Evolutionary conservation across 2,113 vertebrate species (phyloP), one percentile per base, ranked within the genome.

Genomic region (Podiceps cristatus): DNA sequence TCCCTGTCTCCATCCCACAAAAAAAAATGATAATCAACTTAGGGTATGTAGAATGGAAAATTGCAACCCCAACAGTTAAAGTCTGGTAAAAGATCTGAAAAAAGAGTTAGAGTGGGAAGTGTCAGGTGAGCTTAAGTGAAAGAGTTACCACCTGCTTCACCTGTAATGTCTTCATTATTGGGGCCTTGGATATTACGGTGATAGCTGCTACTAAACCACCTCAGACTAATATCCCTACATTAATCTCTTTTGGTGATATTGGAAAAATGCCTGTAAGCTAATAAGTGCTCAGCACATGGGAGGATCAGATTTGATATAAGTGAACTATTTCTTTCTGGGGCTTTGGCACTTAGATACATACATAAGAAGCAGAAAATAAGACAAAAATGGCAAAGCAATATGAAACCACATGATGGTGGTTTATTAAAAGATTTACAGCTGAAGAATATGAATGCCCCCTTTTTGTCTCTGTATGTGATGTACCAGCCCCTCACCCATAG

Each of bases 381-480:
- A 94, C 87, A 83, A 79, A 97, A 79, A 2, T 0, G 0, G 40
- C 22, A 47, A 92, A 95, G 66, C 84, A 93, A 79, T 79, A 69
- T 9, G 49, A 91, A 95, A 95, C 60, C 53, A 87, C 0, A 0
- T 50, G 88, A 89, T 58, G 28, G 56, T 75, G 69, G 37, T 67
- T 93, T 94, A 91, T 88, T 86, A 86, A 94, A 97, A 97, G 87
- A 69, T 45, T 62, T 93, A 96, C 66, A 96, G 93, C 77, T 91
- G 87, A 96, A 95, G 59, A 90, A 91, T 37, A 88, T 88, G 71
- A 96, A 95, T 91, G 55, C 11, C 18, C 44, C 28, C 28, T 71
- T 94, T 95, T 77, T 88, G 28, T 62, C 31, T 84, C 66, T 71
- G 9, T 31, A 35, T 4, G 2, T 80, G 67, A 80, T 86, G 45